phyloP scores from a whole-genome alignment of 2,888 invertebrate species.

The Chirona hameri region DNA sequence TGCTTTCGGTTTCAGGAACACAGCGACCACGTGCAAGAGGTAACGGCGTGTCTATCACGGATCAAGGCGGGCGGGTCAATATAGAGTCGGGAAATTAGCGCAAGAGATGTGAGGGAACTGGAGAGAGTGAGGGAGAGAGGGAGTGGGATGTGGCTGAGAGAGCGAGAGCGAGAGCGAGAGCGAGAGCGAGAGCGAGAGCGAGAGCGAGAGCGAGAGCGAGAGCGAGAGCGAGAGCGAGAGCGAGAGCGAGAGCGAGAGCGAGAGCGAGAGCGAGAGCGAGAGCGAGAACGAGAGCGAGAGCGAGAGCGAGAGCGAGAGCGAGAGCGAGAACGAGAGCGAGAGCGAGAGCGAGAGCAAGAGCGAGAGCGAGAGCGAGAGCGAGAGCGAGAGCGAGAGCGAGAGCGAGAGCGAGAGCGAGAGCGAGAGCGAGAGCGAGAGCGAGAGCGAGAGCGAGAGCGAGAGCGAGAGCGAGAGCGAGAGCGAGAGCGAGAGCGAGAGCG shows the following conservation, averaged over 20 bases:
- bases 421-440: not conserved
- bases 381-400: not conserved
- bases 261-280: not conserved
- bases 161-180: not conserved
- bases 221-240: not conserved
- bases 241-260: not conserved
- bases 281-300: not conserved
- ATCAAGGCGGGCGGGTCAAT: not conserved
- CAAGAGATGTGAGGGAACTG: not conserved
- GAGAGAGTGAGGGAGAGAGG: not conserved
- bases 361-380: not conserved
- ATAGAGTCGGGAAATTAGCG: not conserved
- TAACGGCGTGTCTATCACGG: constrained; percentile 47
- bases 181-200: not conserved
- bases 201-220: not conserved
- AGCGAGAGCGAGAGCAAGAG: not conserved
- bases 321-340: not conserved
- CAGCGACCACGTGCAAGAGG: constrained; percentile 97
- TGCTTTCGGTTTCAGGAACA: constrained; percentile 94
- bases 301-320: not conserved
- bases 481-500: not conserved
- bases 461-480: not conserved
- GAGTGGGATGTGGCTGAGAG: not conserved
- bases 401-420: not conserved
- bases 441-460: not conserved